A percentile compares a stretch with the other conserved stretches of the same genome.
These are phyloP conservation scores for Epinephelus fuscoguttatus DNA, from an alignment of 2,113 vertebrate genomes.

Conservation along the genomic window DNA sequence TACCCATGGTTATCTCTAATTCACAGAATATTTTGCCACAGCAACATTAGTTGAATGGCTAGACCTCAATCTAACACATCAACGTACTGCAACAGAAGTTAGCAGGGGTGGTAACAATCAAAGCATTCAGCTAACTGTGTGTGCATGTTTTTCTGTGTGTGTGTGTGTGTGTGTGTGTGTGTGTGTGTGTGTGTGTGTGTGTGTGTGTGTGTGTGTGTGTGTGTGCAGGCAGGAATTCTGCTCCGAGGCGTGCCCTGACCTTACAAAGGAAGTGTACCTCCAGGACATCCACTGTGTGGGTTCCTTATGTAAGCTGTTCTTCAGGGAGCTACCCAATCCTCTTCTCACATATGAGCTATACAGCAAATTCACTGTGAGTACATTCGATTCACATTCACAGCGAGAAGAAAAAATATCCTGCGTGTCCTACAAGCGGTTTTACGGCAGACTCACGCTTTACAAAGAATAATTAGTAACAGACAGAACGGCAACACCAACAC, in stretches of 20 bases:
- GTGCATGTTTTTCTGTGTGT: conserved; percentile 51
- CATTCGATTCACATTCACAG: conserved; percentile 43
- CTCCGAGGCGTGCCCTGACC: conserved; percentile 94
- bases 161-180: conserved; percentile 44
- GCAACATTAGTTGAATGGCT: neutral
- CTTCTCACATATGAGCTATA: conserved; percentile 98
- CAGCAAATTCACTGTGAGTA: conserved; percentile 96
- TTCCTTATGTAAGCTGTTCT: conserved; percentile 98
- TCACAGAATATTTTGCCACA: neutral
- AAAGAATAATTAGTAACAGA: conserved; percentile 3
- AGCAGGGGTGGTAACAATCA: conserved; percentile 53
- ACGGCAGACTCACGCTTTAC: neutral
- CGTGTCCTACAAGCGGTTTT: neutral
- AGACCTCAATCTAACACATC: conserved; percentile 1
- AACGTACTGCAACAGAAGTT: conserved; percentile 19
- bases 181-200: conserved; percentile 27
- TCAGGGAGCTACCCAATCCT: conserved; percentile 97
- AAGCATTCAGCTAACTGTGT: conserved; percentile 52
- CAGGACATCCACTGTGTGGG: conserved; percentile 99
- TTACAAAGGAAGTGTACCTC: conserved; percentile 97
- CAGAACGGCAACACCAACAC: neutral
- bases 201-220: conserved; percentile 47
- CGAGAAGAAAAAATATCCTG: neutral
- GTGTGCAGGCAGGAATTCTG: conserved; percentile 94
- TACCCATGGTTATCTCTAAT: neutral